Conservation (phyloP, 2,113 vertebrate genomes). For the Cryptomyrus ogoouensis region DNA sequence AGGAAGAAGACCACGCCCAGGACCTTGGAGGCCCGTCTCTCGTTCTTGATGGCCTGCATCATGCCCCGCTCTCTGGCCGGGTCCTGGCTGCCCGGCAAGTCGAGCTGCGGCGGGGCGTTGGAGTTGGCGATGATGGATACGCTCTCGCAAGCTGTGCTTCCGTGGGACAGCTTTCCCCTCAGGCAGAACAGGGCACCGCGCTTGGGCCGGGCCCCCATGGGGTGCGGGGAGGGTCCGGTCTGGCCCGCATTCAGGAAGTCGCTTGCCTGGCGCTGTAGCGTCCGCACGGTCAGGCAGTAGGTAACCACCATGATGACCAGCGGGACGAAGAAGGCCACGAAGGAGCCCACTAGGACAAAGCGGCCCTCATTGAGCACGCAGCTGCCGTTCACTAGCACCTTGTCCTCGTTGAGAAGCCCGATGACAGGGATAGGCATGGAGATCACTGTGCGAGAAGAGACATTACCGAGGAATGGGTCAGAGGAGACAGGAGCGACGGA, state of each 20-base stretch:
- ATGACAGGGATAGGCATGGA: slow-evolving; percentile 76
- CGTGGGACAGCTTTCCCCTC: slow-evolving; percentile 51
- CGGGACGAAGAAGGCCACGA: slow-evolving; percentile 78
- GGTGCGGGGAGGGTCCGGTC: slow-evolving; percentile 21
- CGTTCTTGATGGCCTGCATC: slow-evolving; percentile 78
- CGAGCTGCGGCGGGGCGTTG: slow-evolving; percentile 48
- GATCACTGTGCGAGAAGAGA: slow-evolving; percentile 56
- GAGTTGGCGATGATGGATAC: slow-evolving; percentile 60
- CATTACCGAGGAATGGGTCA: slow-evolving; percentile 16
- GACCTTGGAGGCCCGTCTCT: slow-evolving; percentile 75
- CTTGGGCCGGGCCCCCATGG: slow-evolving; percentile 35
- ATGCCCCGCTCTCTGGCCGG: slow-evolving; percentile 59
- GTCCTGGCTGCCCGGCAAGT: slow-evolving; percentile 49
- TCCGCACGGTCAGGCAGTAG: slow-evolving; percentile 68
- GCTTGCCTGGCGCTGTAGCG: slow-evolving; percentile 65
- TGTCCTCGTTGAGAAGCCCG: slow-evolving; percentile 68
- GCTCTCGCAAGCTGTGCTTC: slow-evolving; percentile 29
- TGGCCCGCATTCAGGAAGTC: slow-evolving; percentile 56
- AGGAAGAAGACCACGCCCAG: slow-evolving; percentile 80
- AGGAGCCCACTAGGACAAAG: slow-evolving; percentile 74
- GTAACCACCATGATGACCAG: slow-evolving; percentile 80
- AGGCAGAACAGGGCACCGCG: slow-evolving; percentile 53
- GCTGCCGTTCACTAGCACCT: slow-evolving; percentile 67
- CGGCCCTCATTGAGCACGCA: slow-evolving; percentile 71
- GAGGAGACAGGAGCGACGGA: neutral